A percentile compares a stretch with the other conserved stretches of the same genome.
phyloP scores from a whole-genome alignment of 2,888 invertebrate species.

The Capitulum mitella region DNA sequence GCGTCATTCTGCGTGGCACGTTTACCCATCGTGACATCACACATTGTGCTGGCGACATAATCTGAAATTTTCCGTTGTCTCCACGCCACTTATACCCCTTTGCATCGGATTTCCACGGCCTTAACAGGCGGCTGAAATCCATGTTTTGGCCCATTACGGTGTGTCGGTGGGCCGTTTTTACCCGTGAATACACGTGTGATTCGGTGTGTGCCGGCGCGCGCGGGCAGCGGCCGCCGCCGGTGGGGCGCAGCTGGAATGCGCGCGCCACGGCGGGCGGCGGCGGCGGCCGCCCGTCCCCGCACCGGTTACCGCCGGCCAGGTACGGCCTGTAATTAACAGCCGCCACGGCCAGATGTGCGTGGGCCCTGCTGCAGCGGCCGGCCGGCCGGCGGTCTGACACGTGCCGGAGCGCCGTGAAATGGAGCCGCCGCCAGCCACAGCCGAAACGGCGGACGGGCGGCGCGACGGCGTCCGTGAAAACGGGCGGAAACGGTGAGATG shows the following conservation, averaged over 20 bases:
- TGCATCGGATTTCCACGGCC: neutral
- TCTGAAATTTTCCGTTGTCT: conserved; percentile 10
- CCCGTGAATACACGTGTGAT: neutral
- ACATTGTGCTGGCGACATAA: neutral
- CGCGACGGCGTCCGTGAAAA: neutral
- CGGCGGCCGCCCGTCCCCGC: neutral
- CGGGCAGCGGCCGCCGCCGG: neutral
- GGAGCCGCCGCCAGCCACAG: neutral
- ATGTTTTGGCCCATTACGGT: conserved; percentile 15
- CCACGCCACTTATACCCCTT: conserved; percentile 13
- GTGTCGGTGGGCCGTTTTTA: conserved; percentile 4
- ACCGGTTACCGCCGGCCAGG: neutral
- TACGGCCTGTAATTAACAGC: neutral
- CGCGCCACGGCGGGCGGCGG: neutral
- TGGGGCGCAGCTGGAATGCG: no score
- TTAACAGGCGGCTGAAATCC: conserved; percentile 21
- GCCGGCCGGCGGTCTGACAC: neutral
- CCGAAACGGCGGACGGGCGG: neutral
- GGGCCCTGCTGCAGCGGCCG: neutral
- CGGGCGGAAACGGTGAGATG: neutral
- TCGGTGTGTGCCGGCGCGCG: neutral
- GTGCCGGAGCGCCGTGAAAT: neutral
- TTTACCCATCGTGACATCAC: neutral
- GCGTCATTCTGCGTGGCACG: neutral
- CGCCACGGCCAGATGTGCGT: neutral